phyloP scores from a whole-genome alignment of 92 coral and sea anemone genomes.

The Meandrina meandrites region DNA sequence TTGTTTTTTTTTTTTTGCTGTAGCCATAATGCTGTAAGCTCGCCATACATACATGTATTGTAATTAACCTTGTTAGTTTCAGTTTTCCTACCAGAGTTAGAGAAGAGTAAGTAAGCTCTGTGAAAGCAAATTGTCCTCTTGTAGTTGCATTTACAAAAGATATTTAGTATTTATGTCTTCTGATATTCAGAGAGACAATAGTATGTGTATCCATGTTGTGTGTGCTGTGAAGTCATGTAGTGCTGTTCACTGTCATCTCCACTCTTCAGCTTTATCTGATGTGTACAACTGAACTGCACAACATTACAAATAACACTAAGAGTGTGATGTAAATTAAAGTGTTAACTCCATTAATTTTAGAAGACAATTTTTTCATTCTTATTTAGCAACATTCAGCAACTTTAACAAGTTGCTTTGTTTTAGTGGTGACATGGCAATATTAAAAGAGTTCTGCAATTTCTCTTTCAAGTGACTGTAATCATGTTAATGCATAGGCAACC shows the following conservation, averaged over 20 bases:
- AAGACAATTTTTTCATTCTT: neutral
- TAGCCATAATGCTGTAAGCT: neutral
- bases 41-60: neutral
- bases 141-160: conserved; percentile 2
- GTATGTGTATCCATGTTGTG: neutral
- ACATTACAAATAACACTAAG: neutral
- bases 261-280: neutral
- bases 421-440: neutral
- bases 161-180: conserved; percentile 34
- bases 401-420: neutral
- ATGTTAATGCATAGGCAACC: neutral
- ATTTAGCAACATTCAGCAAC: neutral
- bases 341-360: neutral
- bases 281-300: neutral
- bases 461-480: neutral
- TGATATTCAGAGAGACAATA: conserved; percentile 41
- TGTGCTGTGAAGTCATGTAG: neutral
- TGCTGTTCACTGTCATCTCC: conserved; percentile 22
- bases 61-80: neutral
- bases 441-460: neutral
- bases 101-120: neutral
- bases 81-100: conserved; percentile 40
- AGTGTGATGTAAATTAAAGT: neutral
- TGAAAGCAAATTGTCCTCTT: conserved; percentile 12
- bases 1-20: neutral